phyloP scores from a whole-genome alignment of 2,113 vertebrate genomes.

The Gymnorhina tibicen region DNA sequence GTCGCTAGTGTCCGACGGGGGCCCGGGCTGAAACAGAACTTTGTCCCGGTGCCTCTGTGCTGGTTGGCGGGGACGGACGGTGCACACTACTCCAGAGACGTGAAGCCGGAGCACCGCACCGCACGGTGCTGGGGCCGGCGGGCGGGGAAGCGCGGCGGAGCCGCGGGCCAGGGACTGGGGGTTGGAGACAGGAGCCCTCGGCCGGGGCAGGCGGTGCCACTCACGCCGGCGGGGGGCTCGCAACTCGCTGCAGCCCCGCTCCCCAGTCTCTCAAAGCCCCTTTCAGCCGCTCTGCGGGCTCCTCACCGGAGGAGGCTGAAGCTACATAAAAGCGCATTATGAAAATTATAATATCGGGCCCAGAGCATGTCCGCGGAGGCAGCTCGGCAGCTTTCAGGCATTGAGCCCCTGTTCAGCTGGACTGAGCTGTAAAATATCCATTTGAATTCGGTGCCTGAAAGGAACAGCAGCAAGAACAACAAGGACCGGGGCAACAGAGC shows the following conservation, averaged over 20 bases:
- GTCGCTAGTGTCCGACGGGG: background rate
- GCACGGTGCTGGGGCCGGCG: background rate
- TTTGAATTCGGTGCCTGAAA: slow-evolving; percentile 77
- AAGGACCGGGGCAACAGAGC: slow-evolving; percentile 67
- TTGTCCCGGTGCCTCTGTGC: background rate
- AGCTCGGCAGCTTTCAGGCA: slow-evolving; percentile 74
- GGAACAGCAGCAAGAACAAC: slow-evolving; percentile 49
- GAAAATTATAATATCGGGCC: slow-evolving; percentile 83
- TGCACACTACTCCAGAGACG: rapidly evolving
- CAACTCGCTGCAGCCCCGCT: slow-evolving; percentile 61
- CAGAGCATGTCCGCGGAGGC: slow-evolving; percentile 76
- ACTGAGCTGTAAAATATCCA: slow-evolving; percentile 72
- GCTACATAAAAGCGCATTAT: slow-evolving; percentile 84
- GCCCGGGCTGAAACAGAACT: background rate
- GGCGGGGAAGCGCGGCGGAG: background rate
- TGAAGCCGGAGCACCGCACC: rapidly evolving
- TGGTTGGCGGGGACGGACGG: background rate
- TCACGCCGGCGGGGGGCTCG: slow-evolving; percentile 75
- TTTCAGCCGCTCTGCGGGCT: slow-evolving; percentile 82
- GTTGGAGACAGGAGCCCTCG: slow-evolving; percentile 9
- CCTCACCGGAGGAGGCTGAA: slow-evolving; percentile 78
- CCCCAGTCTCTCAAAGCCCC: slow-evolving; percentile 74
- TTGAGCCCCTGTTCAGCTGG: slow-evolving; percentile 75
- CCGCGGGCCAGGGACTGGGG: background rate
- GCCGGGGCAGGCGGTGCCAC: slow-evolving; percentile 73